Evolutionary conservation across 2,888 invertebrate species (phyloP).

Genomic region (Ptychoptera albimana): DNA sequence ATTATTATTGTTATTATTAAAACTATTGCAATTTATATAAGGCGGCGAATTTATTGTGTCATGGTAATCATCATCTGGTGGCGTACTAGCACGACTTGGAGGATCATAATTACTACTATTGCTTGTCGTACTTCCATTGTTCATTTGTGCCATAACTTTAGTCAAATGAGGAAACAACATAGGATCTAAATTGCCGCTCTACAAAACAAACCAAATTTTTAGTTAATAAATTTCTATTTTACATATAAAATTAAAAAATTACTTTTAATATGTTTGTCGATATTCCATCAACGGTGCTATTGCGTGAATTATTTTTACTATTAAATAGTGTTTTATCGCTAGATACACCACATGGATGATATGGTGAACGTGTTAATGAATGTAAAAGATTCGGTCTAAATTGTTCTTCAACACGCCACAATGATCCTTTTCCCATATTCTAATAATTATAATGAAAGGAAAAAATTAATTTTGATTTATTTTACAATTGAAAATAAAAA

Average conservation of each 20-base stretch:
- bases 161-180: constrained; percentile 73
- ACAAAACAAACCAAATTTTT: not conserved
- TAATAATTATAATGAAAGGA: no score
- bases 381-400: constrained; percentile 78
- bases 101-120: constrained; percentile 10
- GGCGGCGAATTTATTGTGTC: not conserved
- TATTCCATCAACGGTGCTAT: not conserved
- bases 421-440: constrained; percentile 87
- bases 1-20: constrained; percentile 3
- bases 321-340: constrained; percentile 33
- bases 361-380: constrained; percentile 78
- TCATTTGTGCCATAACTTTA: constrained; percentile 41
- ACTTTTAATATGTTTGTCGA: no score
- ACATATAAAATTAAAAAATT: no score
- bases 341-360: constrained; percentile 44
- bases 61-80: constrained; percentile 4
- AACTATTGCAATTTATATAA: not conserved
- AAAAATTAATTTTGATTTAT: constrained; percentile 2
- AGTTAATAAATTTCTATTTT: no score
- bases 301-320: constrained; percentile 2
- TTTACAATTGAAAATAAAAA: constrained; percentile 2
- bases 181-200: constrained; percentile 40
- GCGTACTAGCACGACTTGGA: constrained; percentile 4
- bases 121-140: constrained; percentile 19
- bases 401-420: constrained; percentile 91